Evolutionary conservation across 64 coral and sea anemone genomes (phyloP).

Genomic region (Stichodactyla mertensii): DNA sequence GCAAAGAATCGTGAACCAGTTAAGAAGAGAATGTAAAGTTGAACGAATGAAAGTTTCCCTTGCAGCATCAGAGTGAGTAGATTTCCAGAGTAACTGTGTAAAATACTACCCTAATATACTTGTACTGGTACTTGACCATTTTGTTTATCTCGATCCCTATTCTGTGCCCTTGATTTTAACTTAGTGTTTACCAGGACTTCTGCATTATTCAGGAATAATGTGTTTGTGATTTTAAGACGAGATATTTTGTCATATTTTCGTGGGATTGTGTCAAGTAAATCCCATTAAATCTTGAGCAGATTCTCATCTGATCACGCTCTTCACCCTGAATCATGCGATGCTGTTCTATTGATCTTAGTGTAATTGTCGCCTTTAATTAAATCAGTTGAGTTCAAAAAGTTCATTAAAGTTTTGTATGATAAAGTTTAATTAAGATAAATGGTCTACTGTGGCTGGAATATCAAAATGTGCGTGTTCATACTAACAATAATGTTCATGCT

Average conservation of each 20-base stretch:
- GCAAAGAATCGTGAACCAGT: constrained; percentile 33
- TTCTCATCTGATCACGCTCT: background rate
- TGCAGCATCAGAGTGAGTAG: constrained; percentile 47
- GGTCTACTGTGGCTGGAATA: background rate
- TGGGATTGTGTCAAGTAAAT: background rate
- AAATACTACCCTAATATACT: background rate
- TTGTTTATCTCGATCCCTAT: background rate
- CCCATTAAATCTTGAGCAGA: background rate
- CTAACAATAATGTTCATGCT: background rate
- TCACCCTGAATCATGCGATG: background rate
- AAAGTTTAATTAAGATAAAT: constrained; percentile 1
- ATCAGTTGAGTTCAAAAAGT: background rate
- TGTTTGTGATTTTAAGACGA: background rate
- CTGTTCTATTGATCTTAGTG: background rate
- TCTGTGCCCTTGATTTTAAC: background rate
- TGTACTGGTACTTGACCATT: too few species aligned
- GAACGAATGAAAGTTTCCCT: constrained; percentile 57
- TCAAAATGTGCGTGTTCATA: background rate
- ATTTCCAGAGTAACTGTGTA: background rate
- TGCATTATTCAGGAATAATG: background rate
- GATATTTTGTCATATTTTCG: background rate
- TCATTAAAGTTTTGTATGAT: background rate
- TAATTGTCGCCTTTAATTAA: background rate
- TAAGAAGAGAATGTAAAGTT: constrained; percentile 45
- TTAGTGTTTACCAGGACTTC: background rate